Conservation (phyloP, 2,888 invertebrate genomes). For the Eupithecia pulchellata region DNA sequence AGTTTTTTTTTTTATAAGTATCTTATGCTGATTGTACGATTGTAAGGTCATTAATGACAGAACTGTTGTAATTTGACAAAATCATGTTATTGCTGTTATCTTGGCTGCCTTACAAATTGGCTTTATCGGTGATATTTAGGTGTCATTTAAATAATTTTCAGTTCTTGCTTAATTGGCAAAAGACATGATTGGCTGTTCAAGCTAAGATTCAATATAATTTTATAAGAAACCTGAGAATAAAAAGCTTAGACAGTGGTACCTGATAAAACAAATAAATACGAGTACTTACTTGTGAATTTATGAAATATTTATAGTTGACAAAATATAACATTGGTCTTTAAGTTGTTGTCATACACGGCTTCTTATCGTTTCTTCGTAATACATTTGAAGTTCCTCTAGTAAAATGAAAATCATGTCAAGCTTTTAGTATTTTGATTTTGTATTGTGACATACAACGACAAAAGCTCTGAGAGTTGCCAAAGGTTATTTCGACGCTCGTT, state of each 20-base stretch:
- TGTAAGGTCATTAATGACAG: slow-evolving; percentile 9
- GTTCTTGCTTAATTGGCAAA: not conserved
- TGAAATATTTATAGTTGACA: too few species aligned
- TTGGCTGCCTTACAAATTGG: slow-evolving; percentile 8
- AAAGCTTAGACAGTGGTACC: too few species aligned
- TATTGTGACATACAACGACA: slow-evolving; percentile 13
- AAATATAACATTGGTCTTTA: too few species aligned
- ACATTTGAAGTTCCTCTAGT: too few species aligned
- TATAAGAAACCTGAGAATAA: too few species aligned
- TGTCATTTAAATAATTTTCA: not conserved
- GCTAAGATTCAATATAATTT: too few species aligned
- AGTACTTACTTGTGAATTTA: too few species aligned
- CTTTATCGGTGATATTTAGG: not conserved
- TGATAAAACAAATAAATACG: too few species aligned
- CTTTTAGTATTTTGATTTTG: not conserved
- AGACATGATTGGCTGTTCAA: too few species aligned
- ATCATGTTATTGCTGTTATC: not conserved
- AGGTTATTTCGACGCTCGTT: slow-evolving; percentile 35
- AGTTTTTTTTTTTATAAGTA: too few species aligned
- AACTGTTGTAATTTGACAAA: slow-evolving; percentile 14
- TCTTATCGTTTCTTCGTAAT: too few species aligned
- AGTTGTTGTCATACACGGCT: too few species aligned
- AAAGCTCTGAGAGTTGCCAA: slow-evolving; percentile 37
- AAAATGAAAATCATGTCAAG: not conserved
- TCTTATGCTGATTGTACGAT: not conserved